A percentile compares a stretch with the other conserved stretches of the same genome.
phyloP scores from a whole-genome alignment of 2,888 invertebrate species.

The Apeira syringaria region DNA sequence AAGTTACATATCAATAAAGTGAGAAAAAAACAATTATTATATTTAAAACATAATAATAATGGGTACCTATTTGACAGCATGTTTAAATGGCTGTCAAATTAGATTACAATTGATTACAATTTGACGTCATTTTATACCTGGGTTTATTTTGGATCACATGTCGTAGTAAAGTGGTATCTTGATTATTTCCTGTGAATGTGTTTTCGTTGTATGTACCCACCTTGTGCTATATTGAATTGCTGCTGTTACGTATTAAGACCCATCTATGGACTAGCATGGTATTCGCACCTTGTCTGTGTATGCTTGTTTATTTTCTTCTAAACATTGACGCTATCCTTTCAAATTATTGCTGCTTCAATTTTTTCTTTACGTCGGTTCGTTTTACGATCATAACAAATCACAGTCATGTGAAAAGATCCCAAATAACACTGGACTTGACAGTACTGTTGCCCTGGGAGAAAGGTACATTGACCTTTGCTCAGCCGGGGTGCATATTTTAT shows the following conservation, averaged over 20 bases:
- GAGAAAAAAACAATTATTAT: too few relatives aligned
- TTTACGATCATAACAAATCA: too few relatives aligned
- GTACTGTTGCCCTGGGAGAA: too few relatives aligned
- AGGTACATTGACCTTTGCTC: too few relatives aligned
- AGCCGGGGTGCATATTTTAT: too few relatives aligned
- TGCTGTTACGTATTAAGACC: conserved; percentile 54
- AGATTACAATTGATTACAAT: too few relatives aligned
- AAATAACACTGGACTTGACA: too few relatives aligned
- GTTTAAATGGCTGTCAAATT: background rate
- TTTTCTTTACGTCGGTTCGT: too few relatives aligned
- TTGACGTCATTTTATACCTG: background rate
- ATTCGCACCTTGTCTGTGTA: conserved; percentile 25
- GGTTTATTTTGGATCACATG: conserved; percentile 7
- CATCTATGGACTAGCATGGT: conserved; percentile 62
- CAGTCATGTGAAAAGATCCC: too few relatives aligned
- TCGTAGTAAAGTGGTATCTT: conserved; percentile 7
- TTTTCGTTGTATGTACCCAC: conserved; percentile 35
- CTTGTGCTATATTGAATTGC: conserved; percentile 28
- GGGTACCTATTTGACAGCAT: conserved; percentile 3
- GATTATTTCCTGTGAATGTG: conserved; percentile 26
- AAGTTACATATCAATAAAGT: too few relatives aligned
- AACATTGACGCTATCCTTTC: background rate
- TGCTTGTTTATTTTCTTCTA: conserved; percentile 27
- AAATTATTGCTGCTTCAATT: background rate
- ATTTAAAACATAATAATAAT: too few relatives aligned